Evolutionary conservation across 2,888 invertebrate species (phyloP).

Genomic region (Gerris lacustris): DNA sequence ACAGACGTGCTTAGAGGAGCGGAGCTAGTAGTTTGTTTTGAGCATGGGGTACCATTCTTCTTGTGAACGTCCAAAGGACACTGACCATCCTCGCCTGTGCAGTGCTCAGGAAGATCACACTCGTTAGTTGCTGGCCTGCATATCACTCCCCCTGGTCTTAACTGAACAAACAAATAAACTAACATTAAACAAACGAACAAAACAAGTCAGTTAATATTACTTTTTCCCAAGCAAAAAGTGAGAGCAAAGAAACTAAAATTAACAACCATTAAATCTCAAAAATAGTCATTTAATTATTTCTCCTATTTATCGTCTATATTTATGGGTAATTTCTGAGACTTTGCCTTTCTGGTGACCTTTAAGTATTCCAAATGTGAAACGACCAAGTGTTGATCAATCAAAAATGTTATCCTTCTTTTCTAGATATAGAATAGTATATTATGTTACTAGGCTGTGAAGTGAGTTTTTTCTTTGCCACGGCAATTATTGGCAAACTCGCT

Average conservation of each 20-base stretch:
- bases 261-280: not conserved
- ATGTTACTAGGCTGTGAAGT: too few species aligned
- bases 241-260: not conserved
- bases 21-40: constrained; percentile 37
- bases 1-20: constrained; percentile 12
- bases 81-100: constrained; percentile 74
- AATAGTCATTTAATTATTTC: not conserved
- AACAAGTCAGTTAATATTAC: not conserved
- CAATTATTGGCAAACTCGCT: too few species aligned
- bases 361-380: too few species aligned
- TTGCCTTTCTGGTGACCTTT: too few species aligned
- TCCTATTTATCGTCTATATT: too few species aligned
- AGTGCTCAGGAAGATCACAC: constrained; percentile 91
- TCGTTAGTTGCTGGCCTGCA: constrained; percentile 82
- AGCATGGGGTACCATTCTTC: constrained; percentile 83
- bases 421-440: too few species aligned
- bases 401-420: too few species aligned
- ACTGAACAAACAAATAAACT: constrained; percentile 39
- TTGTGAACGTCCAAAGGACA: constrained; percentile 83
- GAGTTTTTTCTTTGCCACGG: too few species aligned
- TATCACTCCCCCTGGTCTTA: constrained; percentile 58
- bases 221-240: not conserved
- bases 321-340: too few species aligned
- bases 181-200: not conserved
- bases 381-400: too few species aligned